Evolutionary conservation across 1,140 invertebrate genomes (phyloP).

Genomic region (Argopecten irradians): DNA sequence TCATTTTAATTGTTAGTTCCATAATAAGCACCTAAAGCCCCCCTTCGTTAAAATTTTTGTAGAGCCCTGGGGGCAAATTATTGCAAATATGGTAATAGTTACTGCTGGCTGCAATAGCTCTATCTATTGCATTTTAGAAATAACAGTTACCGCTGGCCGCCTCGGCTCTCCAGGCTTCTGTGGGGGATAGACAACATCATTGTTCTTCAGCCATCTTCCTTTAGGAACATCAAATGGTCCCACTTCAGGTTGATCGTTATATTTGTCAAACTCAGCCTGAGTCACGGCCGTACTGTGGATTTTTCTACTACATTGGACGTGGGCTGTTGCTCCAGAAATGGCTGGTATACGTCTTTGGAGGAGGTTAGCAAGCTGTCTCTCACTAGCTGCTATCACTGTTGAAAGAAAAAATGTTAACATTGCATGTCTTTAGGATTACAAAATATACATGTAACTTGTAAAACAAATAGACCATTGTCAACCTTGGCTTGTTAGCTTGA

Average conservation of each 20-base stretch:
- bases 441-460: no score
- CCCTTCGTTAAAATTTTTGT: no score
- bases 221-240: background rate
- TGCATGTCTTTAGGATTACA: no score
- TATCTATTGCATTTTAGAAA: background rate
- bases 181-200: conserved; percentile 88
- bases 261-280: background rate
- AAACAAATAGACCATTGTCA: no score
- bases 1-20: no score
- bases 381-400: background rate
- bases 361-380: background rate
- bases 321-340: background rate
- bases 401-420: no score
- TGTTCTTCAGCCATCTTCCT: conserved; percentile 72
- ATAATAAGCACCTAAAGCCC: no score
- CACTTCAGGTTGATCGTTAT: background rate
- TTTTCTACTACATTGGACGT: background rate
- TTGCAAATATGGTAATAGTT: no score
- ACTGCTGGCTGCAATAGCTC: no score
- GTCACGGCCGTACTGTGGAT: background rate
- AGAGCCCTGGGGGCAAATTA: no score
- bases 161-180: conserved; percentile 85
- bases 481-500: no score
- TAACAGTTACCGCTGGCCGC: conserved; percentile 87
- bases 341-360: background rate